Base-by-base conservation (phyloP, 1,140 invertebrate species). In the Medauroidea extradentata region DNA sequence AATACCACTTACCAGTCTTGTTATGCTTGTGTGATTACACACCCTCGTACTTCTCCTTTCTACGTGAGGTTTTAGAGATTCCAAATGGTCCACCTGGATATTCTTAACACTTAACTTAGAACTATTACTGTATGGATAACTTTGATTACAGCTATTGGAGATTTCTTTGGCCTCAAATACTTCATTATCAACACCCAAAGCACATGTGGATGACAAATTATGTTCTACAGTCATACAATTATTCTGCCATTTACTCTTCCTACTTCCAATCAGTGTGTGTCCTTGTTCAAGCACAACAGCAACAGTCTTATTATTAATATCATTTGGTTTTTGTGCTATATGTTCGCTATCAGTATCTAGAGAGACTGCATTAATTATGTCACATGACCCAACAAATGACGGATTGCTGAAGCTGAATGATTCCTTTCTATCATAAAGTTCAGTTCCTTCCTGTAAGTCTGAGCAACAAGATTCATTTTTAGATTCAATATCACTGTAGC, bases 81-180 rank as follows among this genome's bases (percentile, higher is more conserved):
- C 19, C 49, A 11, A 29, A 2, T 34, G 49, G 16, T 29, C 14
- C 18, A 2, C 34, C 16, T 50, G 4, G 7, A 29, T 4, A 51
- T 7, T 51, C 14, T n/a, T 27, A 14, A 2, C 4, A 18, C 25
- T 29, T 18, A 18, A n/a, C 21, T 11, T 2, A n/a, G 7, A 23
- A n/a, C 49, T n/a, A 27, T 27, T 8, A 51, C 19, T 11, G 27
- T 29, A 16, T 25, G 49, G 24, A 21, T 25, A 29, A 11, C n/a
- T 51, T 51, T 51, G 49, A 51, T 51, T 51, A n/a, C 24, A n/a
- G 16, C 13, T 19, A 18, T 34, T 25, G 16, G n/a, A 1, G 24
- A 18, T 19, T 18, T 51, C 49, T 51, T 51, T 51, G 49, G 49
- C 25, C 38, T 51, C 49, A 51, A 34, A 29, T n/a, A 51, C 38